Base-by-base conservation (phyloP, 64 coral and sea anemone genomes). In the Stylophora pistillata region DNA sequence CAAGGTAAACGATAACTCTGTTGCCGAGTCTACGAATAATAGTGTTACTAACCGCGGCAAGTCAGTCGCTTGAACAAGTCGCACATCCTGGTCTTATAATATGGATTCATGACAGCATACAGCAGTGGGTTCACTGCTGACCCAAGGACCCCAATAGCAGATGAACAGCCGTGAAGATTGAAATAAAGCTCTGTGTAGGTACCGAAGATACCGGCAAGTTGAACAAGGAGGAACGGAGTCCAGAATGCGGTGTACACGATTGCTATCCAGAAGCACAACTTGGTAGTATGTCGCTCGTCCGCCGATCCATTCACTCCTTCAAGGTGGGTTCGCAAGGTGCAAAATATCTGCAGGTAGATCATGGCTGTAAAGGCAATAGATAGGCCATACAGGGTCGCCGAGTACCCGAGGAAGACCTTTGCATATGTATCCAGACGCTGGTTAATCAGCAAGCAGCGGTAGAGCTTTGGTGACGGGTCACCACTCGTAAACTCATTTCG, bases 371-470 rank as follows among this genome's bases (percentile, higher is more conserved):
- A 66, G 0, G 55, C 32, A 21, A 92, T 85, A 9, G 96, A 98
- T 32, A 95, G 47, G 27, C 89, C 93, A 14, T 98, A 98, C 20
- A 95, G 76, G 3, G 90, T 55, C 13, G 96, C 80, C 0, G 96
- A 98, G 56, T 94, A 98, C 13, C 81, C 87, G 17, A 98, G 78
- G 83, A 98, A 98, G 63, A 79, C 89, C 13, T 88, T 57, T 10
- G 93, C 89, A 70, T 89, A 95, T 13, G 82, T 65, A 93, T 98
- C 96, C 17, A 92, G 66, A 9, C 58, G 69, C 25, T 85, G 91
- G 81, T 92, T 98, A 71, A 98, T 91, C 68, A 98, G 58, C 34
- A 98, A 86, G 78, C 96, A 98, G 71, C 96, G 96, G 52, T 93
- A 98, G 1, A 98, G 85, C 59, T 98, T 98, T 2, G 96, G 96